These are phyloP conservation scores for Hemiscyllium ocellatum DNA, from an alignment of 2,113 vertebrate species.

Conservation along the genomic window DNA sequence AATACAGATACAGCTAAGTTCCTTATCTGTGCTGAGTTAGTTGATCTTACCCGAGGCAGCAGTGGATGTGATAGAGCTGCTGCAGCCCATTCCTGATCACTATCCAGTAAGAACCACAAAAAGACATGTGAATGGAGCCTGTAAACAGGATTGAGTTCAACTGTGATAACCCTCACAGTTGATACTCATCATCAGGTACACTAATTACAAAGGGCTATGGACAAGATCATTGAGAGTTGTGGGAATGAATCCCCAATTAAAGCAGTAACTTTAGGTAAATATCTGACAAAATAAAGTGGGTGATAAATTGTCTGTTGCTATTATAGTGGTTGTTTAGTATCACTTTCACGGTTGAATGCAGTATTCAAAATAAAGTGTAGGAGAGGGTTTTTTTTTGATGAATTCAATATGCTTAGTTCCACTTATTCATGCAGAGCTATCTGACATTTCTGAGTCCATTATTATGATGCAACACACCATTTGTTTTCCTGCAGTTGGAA, in stretches of 20 bases:
- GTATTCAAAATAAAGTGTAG: background rate
- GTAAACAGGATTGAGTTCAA: background rate
- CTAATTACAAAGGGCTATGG: background rate
- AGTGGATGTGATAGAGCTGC: background rate
- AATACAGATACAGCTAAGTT: background rate
- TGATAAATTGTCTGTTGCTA: background rate
- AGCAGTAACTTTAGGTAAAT: background rate
- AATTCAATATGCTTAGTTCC: background rate
- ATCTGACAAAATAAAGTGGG: background rate
- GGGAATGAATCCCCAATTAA: background rate
- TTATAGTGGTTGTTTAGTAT: background rate
- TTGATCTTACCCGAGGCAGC: background rate
- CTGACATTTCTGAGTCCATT: background rate
- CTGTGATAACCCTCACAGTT: background rate
- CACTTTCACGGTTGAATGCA: background rate
- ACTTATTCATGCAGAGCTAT: background rate
- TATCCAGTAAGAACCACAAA: background rate
- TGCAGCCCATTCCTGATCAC: background rate
- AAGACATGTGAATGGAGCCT: background rate
- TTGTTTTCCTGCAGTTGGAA: background rate
- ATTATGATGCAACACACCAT: background rate
- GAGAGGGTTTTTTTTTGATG: background rate
- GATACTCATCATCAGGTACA: background rate
- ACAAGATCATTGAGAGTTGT: background rate
- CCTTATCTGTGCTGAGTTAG: constrained; percentile 15